Evolutionary conservation across 2,113 vertebrate genomes (phyloP).

Genomic region (Hystrix brachyura): DNA sequence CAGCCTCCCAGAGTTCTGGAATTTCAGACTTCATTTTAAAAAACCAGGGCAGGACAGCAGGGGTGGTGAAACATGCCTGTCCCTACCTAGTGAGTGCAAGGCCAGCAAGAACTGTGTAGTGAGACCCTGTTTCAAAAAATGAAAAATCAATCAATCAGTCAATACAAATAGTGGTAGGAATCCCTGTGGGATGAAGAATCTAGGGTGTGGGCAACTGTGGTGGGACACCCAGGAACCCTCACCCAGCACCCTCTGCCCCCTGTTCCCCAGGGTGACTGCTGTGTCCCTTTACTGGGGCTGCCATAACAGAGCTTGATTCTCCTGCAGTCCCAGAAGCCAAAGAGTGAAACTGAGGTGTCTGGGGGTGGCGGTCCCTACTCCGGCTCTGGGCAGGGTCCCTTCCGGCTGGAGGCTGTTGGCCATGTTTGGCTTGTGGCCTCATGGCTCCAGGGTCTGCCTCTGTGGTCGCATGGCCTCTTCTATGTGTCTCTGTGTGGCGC

Average conservation of each 20-base stretch:
- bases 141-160: not conserved
- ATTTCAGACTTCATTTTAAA: not conserved
- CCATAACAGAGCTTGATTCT: not conserved
- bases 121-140: not conserved
- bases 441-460: not conserved
- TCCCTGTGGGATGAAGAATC: not conserved
- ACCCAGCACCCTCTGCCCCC: not conserved
- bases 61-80: not conserved
- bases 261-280: not conserved
- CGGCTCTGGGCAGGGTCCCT: not conserved
- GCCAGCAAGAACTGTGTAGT: not conserved
- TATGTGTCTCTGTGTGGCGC: not conserved
- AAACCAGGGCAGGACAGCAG: not conserved
- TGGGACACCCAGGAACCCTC: not conserved
- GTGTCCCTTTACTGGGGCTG: not conserved
- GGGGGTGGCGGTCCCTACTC: fast-evolving
- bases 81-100: not conserved
- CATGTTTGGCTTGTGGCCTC: not conserved
- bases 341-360: not conserved
- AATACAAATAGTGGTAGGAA: not conserved
- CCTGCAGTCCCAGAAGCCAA: not conserved
- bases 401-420: not conserved
- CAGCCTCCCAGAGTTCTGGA: not conserved
- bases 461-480: fast-evolving
- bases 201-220: fast-evolving